A percentile compares a stretch with the other conserved stretches of the same genome.
Evolutionary conservation across 2,888 invertebrate genomes (phyloP).

Genomic region (Tinea trinotella): DNA sequence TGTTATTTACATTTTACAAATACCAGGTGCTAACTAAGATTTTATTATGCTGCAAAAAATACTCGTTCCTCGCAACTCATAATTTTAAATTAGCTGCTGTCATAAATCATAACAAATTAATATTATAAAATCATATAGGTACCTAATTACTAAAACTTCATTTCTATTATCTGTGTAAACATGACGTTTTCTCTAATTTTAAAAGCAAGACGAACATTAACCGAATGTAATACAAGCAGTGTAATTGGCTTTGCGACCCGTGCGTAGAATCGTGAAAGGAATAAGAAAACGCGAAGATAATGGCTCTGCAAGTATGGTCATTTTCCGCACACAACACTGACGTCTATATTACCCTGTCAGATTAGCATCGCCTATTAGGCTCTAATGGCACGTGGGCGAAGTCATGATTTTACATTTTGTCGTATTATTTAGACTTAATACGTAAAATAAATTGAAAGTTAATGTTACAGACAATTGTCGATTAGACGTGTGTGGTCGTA

Average conservation of each 20-base stretch:
- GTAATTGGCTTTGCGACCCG: conserved; percentile 5
- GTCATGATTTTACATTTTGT: conserved; percentile 14
- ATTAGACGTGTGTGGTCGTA: not conserved
- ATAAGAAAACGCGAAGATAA: conserved; percentile 5
- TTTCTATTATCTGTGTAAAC: not conserved
- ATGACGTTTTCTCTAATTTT: conserved; percentile 6
- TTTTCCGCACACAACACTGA: conserved; percentile 10
- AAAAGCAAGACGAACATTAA: not conserved
- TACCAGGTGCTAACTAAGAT: not conserved
- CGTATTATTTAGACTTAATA: not conserved
- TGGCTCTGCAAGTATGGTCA: conserved; percentile 1
- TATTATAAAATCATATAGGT: too few species aligned
- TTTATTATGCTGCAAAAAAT: not conserved
- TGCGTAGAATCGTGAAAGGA: conserved; percentile 6
- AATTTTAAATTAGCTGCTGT: too few species aligned
- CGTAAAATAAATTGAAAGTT: not conserved
- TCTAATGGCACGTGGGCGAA: conserved; percentile 13
- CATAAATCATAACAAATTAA: too few species aligned
- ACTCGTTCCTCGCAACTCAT: not conserved
- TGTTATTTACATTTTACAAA: conserved; percentile 5
- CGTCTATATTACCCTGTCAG: conserved; percentile 10
- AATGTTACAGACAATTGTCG: not conserved
- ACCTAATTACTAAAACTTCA: too few species aligned
- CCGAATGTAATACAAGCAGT: not conserved
- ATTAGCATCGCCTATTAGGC: conserved; percentile 10